Conservation (phyloP, 2,888 invertebrate species). For the Teleogryllus oceanicus region DNA sequence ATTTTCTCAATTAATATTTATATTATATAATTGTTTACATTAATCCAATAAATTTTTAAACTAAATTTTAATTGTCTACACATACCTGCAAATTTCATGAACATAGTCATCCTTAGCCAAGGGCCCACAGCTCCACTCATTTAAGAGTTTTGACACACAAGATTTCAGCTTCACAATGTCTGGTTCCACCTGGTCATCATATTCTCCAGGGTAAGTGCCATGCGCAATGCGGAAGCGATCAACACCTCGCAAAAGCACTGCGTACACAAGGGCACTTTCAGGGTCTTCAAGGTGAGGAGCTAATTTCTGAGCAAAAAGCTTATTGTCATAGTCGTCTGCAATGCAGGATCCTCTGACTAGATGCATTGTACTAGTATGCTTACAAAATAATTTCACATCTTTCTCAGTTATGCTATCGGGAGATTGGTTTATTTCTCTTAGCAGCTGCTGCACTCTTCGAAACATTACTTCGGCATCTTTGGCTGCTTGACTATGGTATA, state of each 20-base stretch:
- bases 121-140: conserved; percentile 80
- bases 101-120: conserved; percentile 84
- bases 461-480: conserved; percentile 78
- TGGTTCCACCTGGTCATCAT: conserved; percentile 78
- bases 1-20: too few species aligned
- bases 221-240: conserved; percentile 87
- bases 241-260: conserved; percentile 84
- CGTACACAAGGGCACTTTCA: conserved; percentile 83
- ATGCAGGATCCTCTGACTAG: conserved; percentile 74
- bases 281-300: conserved; percentile 74
- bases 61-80: too few species aligned
- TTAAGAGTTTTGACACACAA: conserved; percentile 65
- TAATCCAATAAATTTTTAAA: too few species aligned
- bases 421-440: conserved; percentile 73
- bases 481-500: conserved; percentile 79
- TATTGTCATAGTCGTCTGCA: conserved; percentile 71
- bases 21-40: too few species aligned
- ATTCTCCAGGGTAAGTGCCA: conserved; percentile 85
- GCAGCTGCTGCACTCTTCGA: conserved; percentile 73
- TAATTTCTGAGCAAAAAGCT: conserved; percentile 39
- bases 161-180: conserved; percentile 83
- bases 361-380: conserved; percentile 77
- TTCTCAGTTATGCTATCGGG: conserved; percentile 70
- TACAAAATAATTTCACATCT: conserved; percentile 82
- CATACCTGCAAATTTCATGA: conserved; percentile 81